Evolutionary conservation across 2,888 invertebrate species (phyloP).

Genomic region (Melikaiella ostensackeni): DNA sequence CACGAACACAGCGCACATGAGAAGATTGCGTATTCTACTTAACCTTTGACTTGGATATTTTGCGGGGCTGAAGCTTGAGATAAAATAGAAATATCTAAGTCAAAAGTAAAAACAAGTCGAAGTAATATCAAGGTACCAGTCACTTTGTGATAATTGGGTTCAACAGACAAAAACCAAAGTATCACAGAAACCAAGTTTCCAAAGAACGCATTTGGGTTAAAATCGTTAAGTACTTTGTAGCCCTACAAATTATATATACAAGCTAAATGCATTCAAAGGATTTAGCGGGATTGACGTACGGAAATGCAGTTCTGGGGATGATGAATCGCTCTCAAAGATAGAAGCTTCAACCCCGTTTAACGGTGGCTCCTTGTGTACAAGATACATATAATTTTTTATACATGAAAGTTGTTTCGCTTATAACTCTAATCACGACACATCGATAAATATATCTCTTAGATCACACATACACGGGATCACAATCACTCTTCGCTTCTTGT

Average conservation of each 20-base stretch:
- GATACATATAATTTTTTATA: slow-evolving; percentile 46
- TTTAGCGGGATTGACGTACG: slow-evolving; percentile 26
- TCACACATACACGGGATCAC: slow-evolving; percentile 59
- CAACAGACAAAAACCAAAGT: slow-evolving; percentile 22
- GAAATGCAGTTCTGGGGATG: slow-evolving; percentile 16
- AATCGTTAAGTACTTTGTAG: slow-evolving; percentile 39
- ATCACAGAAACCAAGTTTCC: slow-evolving; percentile 13
- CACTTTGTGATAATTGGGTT: slow-evolving; percentile 2
- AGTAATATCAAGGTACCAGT: neutral
- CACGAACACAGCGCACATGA: slow-evolving; percentile 39
- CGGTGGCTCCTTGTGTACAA: slow-evolving; percentile 1
- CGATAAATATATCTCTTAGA: slow-evolving; percentile 65
- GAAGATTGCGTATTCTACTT: slow-evolving; percentile 46
- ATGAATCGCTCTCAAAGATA: slow-evolving; percentile 32
- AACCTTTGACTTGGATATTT: slow-evolving; percentile 18
- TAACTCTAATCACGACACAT: slow-evolving; percentile 67
- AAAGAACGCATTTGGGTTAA: slow-evolving; percentile 19
- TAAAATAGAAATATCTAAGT: neutral
- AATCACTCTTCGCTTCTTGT: slow-evolving; percentile 60
- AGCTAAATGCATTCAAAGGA: slow-evolving; percentile 28
- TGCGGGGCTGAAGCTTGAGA: slow-evolving; percentile 14
- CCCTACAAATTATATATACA: slow-evolving; percentile 34
- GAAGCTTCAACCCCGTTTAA: slow-evolving; percentile 25
- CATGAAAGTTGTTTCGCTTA: slow-evolving; percentile 59
- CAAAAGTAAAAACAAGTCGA: too few species aligned